phyloP scores from a whole-genome alignment of 1,140 invertebrate species.

The Berghia stephanieae region DNA sequence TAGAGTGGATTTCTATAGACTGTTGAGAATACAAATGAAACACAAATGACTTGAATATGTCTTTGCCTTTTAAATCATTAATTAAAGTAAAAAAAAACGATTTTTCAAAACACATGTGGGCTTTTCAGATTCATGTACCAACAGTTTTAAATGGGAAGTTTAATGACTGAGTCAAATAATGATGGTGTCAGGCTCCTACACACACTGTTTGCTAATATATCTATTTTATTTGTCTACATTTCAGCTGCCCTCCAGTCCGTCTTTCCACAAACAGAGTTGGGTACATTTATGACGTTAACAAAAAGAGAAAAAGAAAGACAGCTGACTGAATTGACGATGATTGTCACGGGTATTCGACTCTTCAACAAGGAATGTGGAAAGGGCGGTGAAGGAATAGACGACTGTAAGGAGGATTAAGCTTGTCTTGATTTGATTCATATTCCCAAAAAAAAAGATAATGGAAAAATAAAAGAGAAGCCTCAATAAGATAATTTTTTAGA shows the following conservation, averaged over 20 bases:
- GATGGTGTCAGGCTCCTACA: no score
- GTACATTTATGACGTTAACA: conserved; percentile 72
- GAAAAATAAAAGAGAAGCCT: no score
- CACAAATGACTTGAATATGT: no score
- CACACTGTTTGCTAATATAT: not conserved
- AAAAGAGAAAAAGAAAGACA: conserved; percentile 67
- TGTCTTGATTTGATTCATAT: not conserved
- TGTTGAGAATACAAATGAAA: no score
- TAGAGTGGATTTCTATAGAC: no score
- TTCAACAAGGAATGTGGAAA: conserved; percentile 69
- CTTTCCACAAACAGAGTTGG: conserved; percentile 76
- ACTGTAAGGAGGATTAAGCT: conserved; percentile 59
- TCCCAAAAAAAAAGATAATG: no score
- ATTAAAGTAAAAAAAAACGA: no score
- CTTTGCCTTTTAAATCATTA: no score
- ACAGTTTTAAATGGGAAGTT: not conserved
- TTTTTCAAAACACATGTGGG: no score
- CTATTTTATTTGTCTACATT: conserved; percentile 33
- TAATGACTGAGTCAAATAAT: not conserved
- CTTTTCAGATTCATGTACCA: not conserved
- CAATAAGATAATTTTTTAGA: not conserved
- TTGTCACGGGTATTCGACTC: conserved; percentile 67
- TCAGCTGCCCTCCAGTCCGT: conserved; percentile 77
- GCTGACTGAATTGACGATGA: conserved; percentile 66
- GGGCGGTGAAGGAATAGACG: conserved; percentile 68